Percentiles rank a stretch among this genome's conserved stretches.
Conservation (phyloP, 2,113 vertebrate species). For the Seriola rivoliana region DNA sequence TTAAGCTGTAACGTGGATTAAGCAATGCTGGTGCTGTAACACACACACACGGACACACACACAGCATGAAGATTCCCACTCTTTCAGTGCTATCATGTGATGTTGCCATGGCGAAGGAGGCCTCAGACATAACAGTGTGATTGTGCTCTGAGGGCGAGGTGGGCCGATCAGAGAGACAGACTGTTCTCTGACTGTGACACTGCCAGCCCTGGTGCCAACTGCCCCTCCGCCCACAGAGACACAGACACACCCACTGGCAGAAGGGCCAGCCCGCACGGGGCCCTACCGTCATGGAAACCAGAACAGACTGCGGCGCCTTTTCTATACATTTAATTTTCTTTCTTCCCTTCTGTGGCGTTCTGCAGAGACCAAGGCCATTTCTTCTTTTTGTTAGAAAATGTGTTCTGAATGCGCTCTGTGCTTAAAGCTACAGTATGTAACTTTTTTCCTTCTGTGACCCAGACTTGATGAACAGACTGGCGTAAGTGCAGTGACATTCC, state of each 20-base stretch:
- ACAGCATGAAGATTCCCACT: conserved; percentile 42
- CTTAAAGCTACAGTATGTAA: neutral
- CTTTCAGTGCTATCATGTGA: conserved; percentile 72
- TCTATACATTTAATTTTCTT: conserved; percentile 20
- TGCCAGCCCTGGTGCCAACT: conserved; percentile 58
- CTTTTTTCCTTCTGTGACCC: neutral
- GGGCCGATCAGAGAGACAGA: conserved; percentile 75
- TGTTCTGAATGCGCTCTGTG: neutral
- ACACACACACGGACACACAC: conserved; percentile 15
- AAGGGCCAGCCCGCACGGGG: conserved; percentile 48
- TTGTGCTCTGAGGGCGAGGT: conserved; percentile 75
- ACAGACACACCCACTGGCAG: conserved; percentile 65
- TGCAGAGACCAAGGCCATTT: neutral
- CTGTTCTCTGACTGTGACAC: conserved; percentile 73
- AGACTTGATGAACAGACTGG: too few species aligned
- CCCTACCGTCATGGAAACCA: conserved; percentile 68
- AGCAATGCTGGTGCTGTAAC: conserved; percentile 7
- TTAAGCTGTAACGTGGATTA: conserved; percentile 20
- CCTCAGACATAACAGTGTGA: conserved; percentile 77
- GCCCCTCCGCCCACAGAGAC: conserved; percentile 58
- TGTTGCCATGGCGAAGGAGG: conserved; percentile 70
- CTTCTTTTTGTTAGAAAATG: neutral
- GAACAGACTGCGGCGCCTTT: conserved; percentile 23
- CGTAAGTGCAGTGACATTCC: neutral
- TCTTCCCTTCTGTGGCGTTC: neutral